Evolutionary conservation across 2,113 vertebrate genomes (phyloP).

Genomic region (Eublepharis macularius): DNA sequence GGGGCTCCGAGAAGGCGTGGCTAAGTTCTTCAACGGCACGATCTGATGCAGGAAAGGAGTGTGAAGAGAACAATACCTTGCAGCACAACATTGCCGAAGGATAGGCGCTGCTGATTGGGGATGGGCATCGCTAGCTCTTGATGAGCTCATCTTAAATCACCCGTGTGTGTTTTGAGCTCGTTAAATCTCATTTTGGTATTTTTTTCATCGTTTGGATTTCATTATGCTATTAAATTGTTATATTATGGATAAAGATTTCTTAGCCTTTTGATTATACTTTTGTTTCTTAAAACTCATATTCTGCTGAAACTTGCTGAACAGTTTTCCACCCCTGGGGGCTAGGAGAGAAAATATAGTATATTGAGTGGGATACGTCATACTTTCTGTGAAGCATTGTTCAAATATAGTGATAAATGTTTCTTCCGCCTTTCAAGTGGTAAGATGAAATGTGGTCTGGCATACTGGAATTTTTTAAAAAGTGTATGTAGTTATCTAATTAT

Average conservation of each 20-base stretch:
- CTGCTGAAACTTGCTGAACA: slow-evolving; percentile 24
- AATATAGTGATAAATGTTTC: not conserved
- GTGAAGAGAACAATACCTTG: slow-evolving; percentile 57
- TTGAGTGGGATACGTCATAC: not conserved
- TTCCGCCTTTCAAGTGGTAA: not conserved
- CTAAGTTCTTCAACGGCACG: slow-evolving; percentile 1
- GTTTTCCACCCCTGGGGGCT: slow-evolving; percentile 23
- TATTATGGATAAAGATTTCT: not conserved
- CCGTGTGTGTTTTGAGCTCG: slow-evolving; percentile 38
- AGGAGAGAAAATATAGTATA: not conserved
- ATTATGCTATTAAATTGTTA: not conserved
- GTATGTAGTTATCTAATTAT: not conserved
- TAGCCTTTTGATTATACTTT: not conserved
- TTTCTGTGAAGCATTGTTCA: not conserved
- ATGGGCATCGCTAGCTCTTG: slow-evolving; percentile 32
- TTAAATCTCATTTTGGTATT: slow-evolving; percentile 28
- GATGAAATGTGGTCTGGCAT: not conserved
- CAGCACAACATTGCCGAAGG: slow-evolving; percentile 26
- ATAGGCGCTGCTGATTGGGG: slow-evolving; percentile 17
- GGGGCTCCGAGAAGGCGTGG: slow-evolving; percentile 63
- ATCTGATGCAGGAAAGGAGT: slow-evolving; percentile 12
- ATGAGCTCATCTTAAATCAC: slow-evolving; percentile 47
- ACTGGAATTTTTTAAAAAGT: not conserved
- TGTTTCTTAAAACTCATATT: not conserved
- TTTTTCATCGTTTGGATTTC: not conserved